Evolutionary conservation across 2,888 invertebrate species (phyloP).

Genomic region (Protonemura montana): DNA sequence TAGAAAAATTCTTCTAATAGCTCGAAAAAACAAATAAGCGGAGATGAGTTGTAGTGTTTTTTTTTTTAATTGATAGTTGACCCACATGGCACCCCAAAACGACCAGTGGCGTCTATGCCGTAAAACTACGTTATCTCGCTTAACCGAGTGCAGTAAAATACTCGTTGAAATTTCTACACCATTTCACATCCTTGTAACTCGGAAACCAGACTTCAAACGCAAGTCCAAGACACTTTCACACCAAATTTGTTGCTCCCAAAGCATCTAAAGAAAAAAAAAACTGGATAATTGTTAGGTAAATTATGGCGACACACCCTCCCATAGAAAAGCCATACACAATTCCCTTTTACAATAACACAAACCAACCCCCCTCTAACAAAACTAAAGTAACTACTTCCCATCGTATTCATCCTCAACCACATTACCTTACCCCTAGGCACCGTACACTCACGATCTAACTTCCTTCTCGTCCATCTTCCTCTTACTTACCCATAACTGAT

Average conservation of each 20-base stretch:
- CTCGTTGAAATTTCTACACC: neutral
- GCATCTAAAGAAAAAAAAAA: neutral
- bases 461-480: too few species aligned
- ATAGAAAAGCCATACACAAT: neutral
- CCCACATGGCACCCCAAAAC: too few species aligned
- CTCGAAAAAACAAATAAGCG: too few species aligned
- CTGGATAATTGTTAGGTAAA: conserved; percentile 40
- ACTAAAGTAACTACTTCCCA: neutral
- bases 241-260: conserved; percentile 42
- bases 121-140: too few species aligned
- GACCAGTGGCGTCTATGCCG: too few species aligned
- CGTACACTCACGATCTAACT: too few species aligned
- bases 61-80: too few species aligned
- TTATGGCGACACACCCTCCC: conserved; percentile 35
- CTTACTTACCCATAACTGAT: neutral
- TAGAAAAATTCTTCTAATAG: too few species aligned
- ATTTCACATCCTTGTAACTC: neutral
- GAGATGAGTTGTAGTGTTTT: too few species aligned
- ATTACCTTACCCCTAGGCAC: neutral
- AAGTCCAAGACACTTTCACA: conserved; percentile 22
- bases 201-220: neutral
- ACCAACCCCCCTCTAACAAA: neutral
- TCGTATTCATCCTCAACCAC: neutral
- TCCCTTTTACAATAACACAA: conserved; percentile 3
- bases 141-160: too few species aligned